phyloP scores from a whole-genome alignment of 1,140 invertebrate species.

The Lethrus apterus region DNA sequence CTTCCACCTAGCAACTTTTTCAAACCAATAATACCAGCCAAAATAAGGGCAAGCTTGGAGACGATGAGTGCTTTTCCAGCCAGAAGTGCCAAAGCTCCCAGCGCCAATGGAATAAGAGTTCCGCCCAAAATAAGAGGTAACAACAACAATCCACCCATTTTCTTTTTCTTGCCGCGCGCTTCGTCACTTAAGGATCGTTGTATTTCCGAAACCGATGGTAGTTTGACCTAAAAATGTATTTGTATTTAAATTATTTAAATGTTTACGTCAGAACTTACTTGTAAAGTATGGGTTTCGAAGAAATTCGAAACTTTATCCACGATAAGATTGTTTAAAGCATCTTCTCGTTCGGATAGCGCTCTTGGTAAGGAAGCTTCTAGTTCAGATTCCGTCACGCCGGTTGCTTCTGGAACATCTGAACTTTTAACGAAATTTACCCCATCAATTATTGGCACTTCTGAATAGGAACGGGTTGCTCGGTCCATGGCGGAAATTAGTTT shows the following conservation, averaged over 20 bases:
- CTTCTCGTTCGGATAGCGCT: constrained; percentile 59
- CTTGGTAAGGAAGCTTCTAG: constrained; percentile 63
- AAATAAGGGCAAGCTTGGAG: constrained; percentile 69
- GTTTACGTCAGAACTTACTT: constrained; percentile 45
- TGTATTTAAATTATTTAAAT: neutral
- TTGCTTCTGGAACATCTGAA: constrained; percentile 39
- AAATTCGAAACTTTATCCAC: constrained; percentile 64
- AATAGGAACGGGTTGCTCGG: constrained; percentile 54
- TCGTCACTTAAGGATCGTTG: constrained; percentile 50
- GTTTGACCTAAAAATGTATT: constrained; percentile 46
- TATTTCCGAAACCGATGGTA: constrained; percentile 55
- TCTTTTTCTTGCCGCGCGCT: constrained; percentile 60
- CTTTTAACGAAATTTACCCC: constrained; percentile 64
- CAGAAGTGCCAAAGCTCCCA: constrained; percentile 68
- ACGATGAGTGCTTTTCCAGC: constrained; percentile 79
- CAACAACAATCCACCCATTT: constrained; percentile 60
- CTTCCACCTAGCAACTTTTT: constrained; percentile 67
- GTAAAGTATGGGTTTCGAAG: constrained; percentile 66
- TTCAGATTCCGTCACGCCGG: constrained; percentile 47
- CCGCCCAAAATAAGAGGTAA: constrained; percentile 70
- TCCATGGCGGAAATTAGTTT: constrained; percentile 67
- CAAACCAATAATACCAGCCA: constrained; percentile 74
- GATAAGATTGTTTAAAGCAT: constrained; percentile 64
- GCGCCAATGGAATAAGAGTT: constrained; percentile 68
- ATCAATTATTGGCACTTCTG: constrained; percentile 56